Conservation (phyloP, 2,888 invertebrate genomes). For the Cantharis rustica region DNA sequence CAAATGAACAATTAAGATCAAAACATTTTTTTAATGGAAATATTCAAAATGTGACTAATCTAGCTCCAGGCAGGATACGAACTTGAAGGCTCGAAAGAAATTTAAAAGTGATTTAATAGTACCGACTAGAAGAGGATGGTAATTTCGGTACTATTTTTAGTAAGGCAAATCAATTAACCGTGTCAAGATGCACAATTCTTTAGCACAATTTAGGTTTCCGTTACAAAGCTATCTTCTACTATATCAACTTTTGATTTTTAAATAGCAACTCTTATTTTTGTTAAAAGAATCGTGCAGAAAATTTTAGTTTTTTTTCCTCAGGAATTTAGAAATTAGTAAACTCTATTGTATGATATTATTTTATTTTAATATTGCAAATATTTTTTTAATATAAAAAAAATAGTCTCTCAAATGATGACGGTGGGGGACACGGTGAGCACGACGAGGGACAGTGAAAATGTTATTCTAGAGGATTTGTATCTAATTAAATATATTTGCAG, state of each 20-base stretch:
- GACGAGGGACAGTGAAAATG: background rate
- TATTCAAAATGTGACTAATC: background rate
- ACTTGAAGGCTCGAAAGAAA: background rate
- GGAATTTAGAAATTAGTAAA: background rate
- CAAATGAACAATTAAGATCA: background rate
- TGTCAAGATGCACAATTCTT: background rate
- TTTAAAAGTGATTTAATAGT: background rate
- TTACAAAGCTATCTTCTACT: background rate
- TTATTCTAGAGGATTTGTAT: background rate
- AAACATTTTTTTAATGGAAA: background rate
- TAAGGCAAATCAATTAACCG: background rate
- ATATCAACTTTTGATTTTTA: background rate
- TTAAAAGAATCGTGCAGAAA: background rate
- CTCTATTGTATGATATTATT: background rate
- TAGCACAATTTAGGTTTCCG: background rate
- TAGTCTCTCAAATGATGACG: background rate
- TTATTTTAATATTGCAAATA: background rate
- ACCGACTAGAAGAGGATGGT: background rate
- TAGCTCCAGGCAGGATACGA: background rate
- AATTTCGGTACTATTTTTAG: background rate
- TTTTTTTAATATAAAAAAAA: background rate
- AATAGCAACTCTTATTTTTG: background rate
- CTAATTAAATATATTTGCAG: background rate
- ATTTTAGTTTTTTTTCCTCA: background rate
- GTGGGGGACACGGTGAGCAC: background rate